Base-by-base conservation (phyloP, 1,140 invertebrate species). In the Ceratina calcarata region DNA sequence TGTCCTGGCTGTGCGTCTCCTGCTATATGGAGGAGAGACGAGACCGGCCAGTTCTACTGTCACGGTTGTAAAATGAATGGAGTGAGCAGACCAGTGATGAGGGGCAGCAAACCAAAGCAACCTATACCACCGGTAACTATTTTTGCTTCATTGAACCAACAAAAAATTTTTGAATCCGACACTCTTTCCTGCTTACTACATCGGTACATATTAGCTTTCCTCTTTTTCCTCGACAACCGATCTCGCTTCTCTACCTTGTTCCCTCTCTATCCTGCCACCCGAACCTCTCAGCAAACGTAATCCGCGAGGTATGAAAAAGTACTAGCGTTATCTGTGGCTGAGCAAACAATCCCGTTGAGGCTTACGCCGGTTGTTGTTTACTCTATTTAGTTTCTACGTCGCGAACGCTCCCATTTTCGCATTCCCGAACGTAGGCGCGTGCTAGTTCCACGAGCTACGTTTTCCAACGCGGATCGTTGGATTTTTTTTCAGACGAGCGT, bases 21-120 rank as follows among this genome's bases (percentile, higher is more conserved):
- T 49, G 98, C 97, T 6, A 93, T 98, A 57, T 99, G 97, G 97
- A 94, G 97, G 62, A 94, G 97, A 76, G 98, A 98, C 93, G 96
- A 96, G 64, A 97, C 96, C 27, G 97, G 97, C 10, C 96, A 98
- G 90, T 98, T 98, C 91, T 93, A 98, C 70, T 98, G 98, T 93
- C 98, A 98, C 91, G 96, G 97, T 61, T 99, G 98, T 90, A 95
- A 96, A 90, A 96, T 96, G 90, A 97, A 98, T 92, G 97, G 97
- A n/a, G 95, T 97, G 84, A 98, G 96, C 93, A 94, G 98, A 87
- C 96, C 97, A 12, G 93, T 96, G 15, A 94, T 96, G 20, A 86
- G 90, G 49, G 91, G 90, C 24, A 83, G 86, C 8, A 93, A 93
- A 73, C 90, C 91, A 37, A 96, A 96, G 87, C 94, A 95, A 68